These are phyloP conservation scores for Cryptus armator DNA, from an alignment of 2,888 invertebrate genomes.

Conservation along the genomic window DNA sequence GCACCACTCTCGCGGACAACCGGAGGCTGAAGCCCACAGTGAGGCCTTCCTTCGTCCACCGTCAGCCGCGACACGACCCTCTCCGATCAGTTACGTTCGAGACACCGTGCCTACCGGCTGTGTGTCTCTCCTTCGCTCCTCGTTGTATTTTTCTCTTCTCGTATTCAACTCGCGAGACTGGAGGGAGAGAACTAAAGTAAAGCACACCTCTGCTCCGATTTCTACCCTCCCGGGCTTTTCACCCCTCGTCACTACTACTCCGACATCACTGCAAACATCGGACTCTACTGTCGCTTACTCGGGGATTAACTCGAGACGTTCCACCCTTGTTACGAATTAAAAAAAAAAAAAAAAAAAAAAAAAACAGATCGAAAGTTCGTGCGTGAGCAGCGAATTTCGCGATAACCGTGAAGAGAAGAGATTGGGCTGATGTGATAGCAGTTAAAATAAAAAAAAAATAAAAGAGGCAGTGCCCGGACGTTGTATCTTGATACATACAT, in stretches of 20 bases:
- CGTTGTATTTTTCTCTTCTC: conserved; percentile 24
- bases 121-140: conserved; percentile 21
- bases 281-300: background rate
- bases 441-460: conserved; percentile 6
- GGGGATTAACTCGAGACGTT: background rate
- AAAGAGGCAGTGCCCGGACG: conserved; percentile 6
- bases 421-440: conserved; percentile 23
- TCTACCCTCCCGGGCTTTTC: background rate
- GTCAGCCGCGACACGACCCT: conserved; percentile 57
- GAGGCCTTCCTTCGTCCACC: conserved; percentile 33
- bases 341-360: background rate
- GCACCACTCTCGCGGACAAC: conserved; percentile 45
- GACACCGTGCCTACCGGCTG: conserved; percentile 65
- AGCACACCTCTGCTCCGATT: background rate
- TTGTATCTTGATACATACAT: conserved; percentile 20
- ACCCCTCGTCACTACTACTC: background rate
- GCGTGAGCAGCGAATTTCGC: conserved; percentile 27
- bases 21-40: conserved; percentile 18
- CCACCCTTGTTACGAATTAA: background rate
- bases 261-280: background rate
- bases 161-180: too few species aligned
- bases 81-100: conserved; percentile 67
- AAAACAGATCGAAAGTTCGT: background rate
- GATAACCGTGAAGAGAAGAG: conserved; percentile 20
- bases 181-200: background rate